Evolutionary conservation across 2,797 vertebrate genomes (phyloP).

Genomic region (Coranthus polyacanthus): DNA sequence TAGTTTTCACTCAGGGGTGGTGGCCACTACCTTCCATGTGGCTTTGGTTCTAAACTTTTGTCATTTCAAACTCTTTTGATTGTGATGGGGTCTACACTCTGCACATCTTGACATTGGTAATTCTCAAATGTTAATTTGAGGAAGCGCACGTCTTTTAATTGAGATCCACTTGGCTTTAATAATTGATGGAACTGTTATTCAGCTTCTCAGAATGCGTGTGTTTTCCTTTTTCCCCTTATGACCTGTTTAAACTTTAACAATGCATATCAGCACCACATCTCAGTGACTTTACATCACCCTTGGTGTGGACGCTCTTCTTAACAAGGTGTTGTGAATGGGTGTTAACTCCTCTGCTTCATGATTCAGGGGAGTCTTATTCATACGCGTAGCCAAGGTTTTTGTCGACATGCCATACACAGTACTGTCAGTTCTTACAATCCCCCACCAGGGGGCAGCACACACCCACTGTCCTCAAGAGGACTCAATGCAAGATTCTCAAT

Average conservation of each 20-base stretch:
- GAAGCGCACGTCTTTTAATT: constrained; percentile 27
- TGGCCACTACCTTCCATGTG: constrained; percentile 64
- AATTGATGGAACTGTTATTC: constrained; percentile 33
- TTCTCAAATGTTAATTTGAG: constrained; percentile 29
- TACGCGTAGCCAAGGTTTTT: constrained; percentile 18
- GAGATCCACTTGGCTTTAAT: constrained; percentile 44
- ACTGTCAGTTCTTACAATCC: constrained; percentile 49
- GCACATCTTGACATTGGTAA: constrained; percentile 28
- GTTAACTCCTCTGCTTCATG: constrained; percentile 24
- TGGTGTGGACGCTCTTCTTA: constrained; percentile 8
- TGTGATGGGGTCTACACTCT: constrained; percentile 46
- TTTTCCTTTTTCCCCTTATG: neutral
- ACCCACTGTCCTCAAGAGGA: constrained; percentile 67
- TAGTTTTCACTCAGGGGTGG: constrained; percentile 79
- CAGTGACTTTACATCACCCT: constrained; percentile 22
- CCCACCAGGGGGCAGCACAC: constrained; percentile 67
- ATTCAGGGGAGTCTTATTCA: constrained; percentile 12
- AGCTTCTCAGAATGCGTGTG: constrained; percentile 27
- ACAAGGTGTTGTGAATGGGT: neutral
- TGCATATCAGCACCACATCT: constrained; percentile 48
- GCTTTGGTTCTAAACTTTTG: constrained; percentile 53
- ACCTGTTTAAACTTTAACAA: constrained; percentile 40
- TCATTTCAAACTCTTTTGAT: constrained; percentile 60
- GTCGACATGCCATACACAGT: constrained; percentile 47
- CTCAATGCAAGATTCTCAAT: constrained; percentile 70